Conservation (phyloP, 2,888 invertebrate species). For the Oxyteleia sp. region DNA sequence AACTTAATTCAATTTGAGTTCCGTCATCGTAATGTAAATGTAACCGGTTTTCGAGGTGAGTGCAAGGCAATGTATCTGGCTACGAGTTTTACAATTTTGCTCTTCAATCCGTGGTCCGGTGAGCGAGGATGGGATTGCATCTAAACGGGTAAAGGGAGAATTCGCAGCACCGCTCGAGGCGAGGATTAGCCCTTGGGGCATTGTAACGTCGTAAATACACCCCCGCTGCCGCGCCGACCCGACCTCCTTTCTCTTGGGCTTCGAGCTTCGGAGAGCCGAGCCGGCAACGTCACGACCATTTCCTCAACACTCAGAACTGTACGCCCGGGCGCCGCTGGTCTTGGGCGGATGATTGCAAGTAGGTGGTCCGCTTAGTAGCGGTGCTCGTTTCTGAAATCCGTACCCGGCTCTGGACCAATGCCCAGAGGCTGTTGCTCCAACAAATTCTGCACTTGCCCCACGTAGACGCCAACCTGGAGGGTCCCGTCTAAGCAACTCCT, state of each 20-base stretch:
- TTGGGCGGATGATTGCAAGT: conserved; percentile 73
- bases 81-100: conserved; percentile 68
- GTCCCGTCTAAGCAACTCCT: no score
- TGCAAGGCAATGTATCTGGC: conserved; percentile 70
- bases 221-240: conserved; percentile 74
- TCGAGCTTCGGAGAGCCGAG: conserved; percentile 76
- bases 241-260: conserved; percentile 60
- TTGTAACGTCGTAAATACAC: conserved; percentile 87
- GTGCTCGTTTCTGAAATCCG: conserved; percentile 64
- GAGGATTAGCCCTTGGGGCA: conserved; percentile 87
- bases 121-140: conserved; percentile 72
- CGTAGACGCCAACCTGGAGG: conserved; percentile 20
- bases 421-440: conserved; percentile 68
- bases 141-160: conserved; percentile 74
- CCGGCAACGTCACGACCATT: conserved; percentile 79
- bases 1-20: conserved; percentile 62
- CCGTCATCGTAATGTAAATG: conserved; percentile 61
- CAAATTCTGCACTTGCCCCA: conserved; percentile 56
- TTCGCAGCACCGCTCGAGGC: conserved; percentile 79
- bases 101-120: conserved; percentile 67
- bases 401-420: conserved; percentile 61
- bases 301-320: conserved; percentile 74
- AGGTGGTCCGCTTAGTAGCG: conserved; percentile 64
- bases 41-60: conserved; percentile 65
- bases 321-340: conserved; percentile 66